These are phyloP conservation scores for Anas georgica DNA, from an alignment of 2,797 vertebrate species.

Conservation along the genomic window DNA sequence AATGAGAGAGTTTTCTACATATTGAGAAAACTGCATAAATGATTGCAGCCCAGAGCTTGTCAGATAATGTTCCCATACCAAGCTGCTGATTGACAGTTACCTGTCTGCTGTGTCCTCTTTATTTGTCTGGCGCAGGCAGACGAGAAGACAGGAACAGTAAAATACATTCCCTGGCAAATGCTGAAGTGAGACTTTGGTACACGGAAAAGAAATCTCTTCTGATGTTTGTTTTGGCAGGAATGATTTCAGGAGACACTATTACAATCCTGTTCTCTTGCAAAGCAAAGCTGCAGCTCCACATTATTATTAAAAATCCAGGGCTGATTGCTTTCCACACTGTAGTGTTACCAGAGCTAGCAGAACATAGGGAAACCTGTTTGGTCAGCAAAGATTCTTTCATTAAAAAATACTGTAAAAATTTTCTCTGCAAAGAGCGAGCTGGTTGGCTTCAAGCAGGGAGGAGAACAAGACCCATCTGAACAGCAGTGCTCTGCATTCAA, in stretches of 20 bases:
- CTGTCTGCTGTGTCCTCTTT: background rate
- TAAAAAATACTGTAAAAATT: background rate
- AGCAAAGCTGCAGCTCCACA: constrained; percentile 19
- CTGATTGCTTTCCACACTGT: background rate
- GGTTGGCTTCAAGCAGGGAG: background rate
- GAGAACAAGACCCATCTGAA: background rate
- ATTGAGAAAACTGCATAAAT: constrained; percentile 14
- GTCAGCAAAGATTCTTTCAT: background rate
- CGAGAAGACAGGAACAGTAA: constrained; percentile 8
- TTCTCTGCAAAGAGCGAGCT: background rate
- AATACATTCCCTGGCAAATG: constrained; percentile 36
- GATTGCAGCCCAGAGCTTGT: constrained; percentile 20
- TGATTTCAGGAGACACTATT: constrained; percentile 22
- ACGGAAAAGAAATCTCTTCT: constrained; percentile 2
- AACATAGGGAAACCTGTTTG: background rate
- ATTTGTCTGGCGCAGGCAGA: background rate
- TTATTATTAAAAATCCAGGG: constrained; percentile 33
- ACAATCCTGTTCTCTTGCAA: background rate
- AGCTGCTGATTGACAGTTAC: background rate
- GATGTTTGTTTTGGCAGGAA: constrained; percentile 46
- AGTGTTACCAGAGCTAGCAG: background rate
- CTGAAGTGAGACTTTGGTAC: constrained; percentile 21
- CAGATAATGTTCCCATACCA: background rate
- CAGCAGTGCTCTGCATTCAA: background rate
- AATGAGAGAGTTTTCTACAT: constrained; percentile 54